Percentiles rank a stretch among this genome's conserved stretches.
Evolutionary conservation across 2,888 invertebrate genomes (phyloP).

Genomic region (Bimastos eiseni): DNA sequence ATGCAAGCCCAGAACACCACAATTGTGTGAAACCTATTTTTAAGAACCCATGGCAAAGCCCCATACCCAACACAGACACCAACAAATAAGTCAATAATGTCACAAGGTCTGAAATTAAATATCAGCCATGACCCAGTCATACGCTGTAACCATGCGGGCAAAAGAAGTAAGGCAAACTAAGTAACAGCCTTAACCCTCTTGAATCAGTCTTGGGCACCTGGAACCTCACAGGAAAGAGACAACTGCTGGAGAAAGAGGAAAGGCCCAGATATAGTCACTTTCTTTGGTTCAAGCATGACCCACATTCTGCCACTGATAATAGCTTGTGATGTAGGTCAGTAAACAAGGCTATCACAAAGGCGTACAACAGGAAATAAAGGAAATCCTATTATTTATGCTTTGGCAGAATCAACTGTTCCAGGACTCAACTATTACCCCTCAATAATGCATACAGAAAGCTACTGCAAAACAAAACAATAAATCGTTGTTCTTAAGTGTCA

Average conservation of each 20-base stretch:
- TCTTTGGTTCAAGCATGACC: too few species aligned
- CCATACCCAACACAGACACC: neutral
- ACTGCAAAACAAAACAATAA: too few species aligned
- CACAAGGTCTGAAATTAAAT: neutral
- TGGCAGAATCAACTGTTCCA: neutral
- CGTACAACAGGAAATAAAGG: neutral
- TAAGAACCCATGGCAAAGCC: neutral
- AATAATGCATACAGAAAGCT: neutral
- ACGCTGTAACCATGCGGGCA: neutral
- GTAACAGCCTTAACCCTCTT: neutral
- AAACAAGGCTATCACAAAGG: neutral
- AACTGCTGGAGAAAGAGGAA: neutral
- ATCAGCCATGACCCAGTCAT: neutral
- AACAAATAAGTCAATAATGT: neutral
- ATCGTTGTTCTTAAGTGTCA: too few species aligned
- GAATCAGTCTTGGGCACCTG: neutral
- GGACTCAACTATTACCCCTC: neutral
- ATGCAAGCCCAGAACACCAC: neutral
- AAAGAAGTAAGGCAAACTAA: neutral
- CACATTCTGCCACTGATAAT: neutral
- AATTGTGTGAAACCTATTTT: neutral
- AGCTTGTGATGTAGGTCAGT: neutral
- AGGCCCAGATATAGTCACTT: neutral
- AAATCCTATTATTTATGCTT: neutral
- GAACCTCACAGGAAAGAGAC: neutral